phyloP scores from a whole-genome alignment of 2,797 vertebrate species.

The Adelosebastes latens region DNA sequence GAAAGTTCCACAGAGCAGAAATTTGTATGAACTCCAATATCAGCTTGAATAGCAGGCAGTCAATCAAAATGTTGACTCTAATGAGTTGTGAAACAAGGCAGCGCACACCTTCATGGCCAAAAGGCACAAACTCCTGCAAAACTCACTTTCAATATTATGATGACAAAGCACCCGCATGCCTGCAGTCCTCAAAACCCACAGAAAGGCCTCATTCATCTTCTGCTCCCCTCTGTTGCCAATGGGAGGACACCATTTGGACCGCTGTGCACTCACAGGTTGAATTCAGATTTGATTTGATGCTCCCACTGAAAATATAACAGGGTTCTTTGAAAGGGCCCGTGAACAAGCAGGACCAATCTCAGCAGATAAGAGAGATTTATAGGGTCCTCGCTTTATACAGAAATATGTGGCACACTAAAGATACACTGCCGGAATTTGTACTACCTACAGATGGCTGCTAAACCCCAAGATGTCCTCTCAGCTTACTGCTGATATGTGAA shows the following conservation, averaged over 20 bases:
- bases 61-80: conserved; percentile 59
- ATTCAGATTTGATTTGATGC: conserved; percentile 59
- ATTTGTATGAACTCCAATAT: conserved; percentile 28
- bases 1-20: conserved; percentile 20
- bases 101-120: conserved; percentile 48
- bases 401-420: conserved; percentile 30
- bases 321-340: conserved; percentile 1
- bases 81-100: conserved; percentile 66
- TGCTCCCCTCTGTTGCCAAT: conserved; percentile 41
- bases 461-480: background rate
- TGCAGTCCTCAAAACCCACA: conserved; percentile 43
- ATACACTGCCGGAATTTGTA: background rate
- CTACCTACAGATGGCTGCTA: background rate
- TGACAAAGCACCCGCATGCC: conserved; percentile 58
- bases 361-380: conserved; percentile 58
- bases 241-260: conserved; percentile 37
- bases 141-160: conserved; percentile 55
- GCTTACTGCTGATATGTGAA: background rate
- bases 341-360: conserved; percentile 26
- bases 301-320: conserved; percentile 42
- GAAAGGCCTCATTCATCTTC: conserved; percentile 62
- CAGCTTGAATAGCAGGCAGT: conserved; percentile 43
- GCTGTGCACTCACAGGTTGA: conserved; percentile 33
- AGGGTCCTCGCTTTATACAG: conserved; percentile 14
- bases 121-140: conserved; percentile 45